Evolutionary conservation across 1,140 invertebrate species (phyloP).

Genomic region (Euura lappo): DNA sequence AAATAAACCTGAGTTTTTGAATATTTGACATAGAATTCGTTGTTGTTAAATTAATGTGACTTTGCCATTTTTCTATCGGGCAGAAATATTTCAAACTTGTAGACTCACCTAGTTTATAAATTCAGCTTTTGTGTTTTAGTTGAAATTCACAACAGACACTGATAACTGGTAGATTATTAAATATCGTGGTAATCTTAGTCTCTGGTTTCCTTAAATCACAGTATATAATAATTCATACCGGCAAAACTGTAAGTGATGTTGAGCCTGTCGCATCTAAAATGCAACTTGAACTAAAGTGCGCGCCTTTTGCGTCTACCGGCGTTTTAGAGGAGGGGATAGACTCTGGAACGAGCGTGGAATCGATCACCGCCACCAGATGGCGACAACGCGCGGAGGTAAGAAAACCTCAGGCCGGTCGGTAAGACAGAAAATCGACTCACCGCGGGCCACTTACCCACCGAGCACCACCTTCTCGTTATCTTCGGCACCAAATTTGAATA

Average conservation of each 20-base stretch:
- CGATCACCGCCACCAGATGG: background rate
- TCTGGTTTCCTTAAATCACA: background rate
- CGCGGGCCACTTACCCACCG: too few relatives aligned
- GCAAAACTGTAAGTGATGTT: constrained; percentile 50
- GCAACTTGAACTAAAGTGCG: constrained; percentile 56
- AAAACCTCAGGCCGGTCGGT: too few relatives aligned
- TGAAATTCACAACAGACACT: constrained; percentile 1
- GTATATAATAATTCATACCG: constrained; percentile 28
- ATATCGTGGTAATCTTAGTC: background rate
- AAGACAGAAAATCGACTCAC: too few relatives aligned
- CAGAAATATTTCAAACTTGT: too few relatives aligned
- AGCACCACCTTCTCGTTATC: too few relatives aligned
- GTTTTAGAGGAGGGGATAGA: background rate
- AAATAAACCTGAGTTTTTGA: too few relatives aligned
- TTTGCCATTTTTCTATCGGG: too few relatives aligned
- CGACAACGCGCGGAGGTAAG: background rate
- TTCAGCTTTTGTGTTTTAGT: background rate
- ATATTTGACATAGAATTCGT: too few relatives aligned
- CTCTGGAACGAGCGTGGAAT: background rate
- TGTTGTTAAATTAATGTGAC: too few relatives aligned
- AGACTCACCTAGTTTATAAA: background rate
- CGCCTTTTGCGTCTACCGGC: constrained; percentile 40
- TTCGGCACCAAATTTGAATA: too few relatives aligned
- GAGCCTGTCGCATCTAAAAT: constrained; percentile 56
- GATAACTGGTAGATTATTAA: background rate